Evolutionary conservation across 2,888 invertebrate species (phyloP).

Genomic region (Machimus atricapillus): DNA sequence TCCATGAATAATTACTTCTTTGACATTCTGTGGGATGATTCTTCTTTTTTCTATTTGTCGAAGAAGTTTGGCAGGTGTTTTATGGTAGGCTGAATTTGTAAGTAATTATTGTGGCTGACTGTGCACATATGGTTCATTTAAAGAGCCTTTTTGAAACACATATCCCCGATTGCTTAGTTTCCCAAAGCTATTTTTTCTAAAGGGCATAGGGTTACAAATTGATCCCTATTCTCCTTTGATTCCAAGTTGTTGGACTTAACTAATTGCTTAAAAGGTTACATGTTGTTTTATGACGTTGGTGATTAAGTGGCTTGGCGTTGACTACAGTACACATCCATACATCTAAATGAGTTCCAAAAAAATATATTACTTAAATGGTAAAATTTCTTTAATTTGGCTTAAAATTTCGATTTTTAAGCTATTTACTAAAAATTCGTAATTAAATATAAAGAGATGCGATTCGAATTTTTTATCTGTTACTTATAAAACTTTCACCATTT

Average conservation of each 20-base stretch:
- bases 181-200: not conserved
- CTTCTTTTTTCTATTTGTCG: not conserved
- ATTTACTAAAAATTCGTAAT: too few species aligned
- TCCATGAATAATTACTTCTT: not conserved
- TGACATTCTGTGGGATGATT: not conserved
- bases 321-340: not conserved
- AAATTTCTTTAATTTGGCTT: too few species aligned
- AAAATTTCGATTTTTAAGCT: too few species aligned
- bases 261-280: not conserved
- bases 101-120: not conserved
- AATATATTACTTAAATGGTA: not conserved
- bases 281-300: not conserved
- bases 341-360: not conserved
- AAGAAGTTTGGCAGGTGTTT: not conserved
- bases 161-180: not conserved
- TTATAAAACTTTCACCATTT: too few species aligned
- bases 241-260: not conserved
- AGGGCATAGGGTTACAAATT: not conserved
- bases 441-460: too few species aligned
- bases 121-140: not conserved
- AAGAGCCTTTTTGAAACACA: not conserved
- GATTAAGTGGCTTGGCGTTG: not conserved
- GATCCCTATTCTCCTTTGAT: not conserved
- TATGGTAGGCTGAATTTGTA: not conserved
- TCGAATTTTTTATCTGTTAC: too few species aligned